phyloP scores from a whole-genome alignment of 2,888 invertebrate species.

The Thyatira batis region DNA sequence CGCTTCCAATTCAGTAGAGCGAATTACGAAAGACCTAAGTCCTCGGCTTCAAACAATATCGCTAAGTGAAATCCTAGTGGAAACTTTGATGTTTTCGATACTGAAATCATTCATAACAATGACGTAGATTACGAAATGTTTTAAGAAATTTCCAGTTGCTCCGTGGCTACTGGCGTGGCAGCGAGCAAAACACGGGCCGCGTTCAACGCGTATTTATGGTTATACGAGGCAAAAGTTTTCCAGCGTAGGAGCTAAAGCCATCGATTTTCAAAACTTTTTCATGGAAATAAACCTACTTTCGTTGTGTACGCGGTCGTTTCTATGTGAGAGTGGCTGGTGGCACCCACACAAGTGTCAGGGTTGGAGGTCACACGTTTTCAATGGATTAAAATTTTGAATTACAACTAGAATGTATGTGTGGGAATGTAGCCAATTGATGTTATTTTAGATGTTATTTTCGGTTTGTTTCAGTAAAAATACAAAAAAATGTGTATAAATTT shows the following conservation, averaged over 20 bases:
- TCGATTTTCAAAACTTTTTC: constrained; percentile 84
- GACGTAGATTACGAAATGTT: constrained; percentile 53
- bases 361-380: constrained; percentile 67
- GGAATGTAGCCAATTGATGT: constrained; percentile 6
- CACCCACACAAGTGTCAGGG: constrained; percentile 48
- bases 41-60: not conserved
- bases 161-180: constrained; percentile 46
- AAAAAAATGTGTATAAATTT: too few relatives aligned
- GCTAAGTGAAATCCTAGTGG: not conserved
- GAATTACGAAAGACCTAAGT: not conserved
- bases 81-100: not conserved
- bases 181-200: constrained; percentile 71
- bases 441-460: too few relatives aligned
- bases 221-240: constrained; percentile 79
- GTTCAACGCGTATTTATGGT: constrained; percentile 74
- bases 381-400: constrained; percentile 27
- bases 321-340: constrained; percentile 56
- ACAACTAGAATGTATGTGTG: not conserved
- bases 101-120: constrained; percentile 38
- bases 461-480: too few relatives aligned
- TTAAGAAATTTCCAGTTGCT: constrained; percentile 56
- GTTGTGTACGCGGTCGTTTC: constrained; percentile 59
- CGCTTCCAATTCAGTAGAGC: not conserved
- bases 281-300: constrained; percentile 83
- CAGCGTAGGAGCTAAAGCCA: constrained; percentile 80